Conservation (phyloP, 1,140 invertebrate genomes). For the Microplitis demolitor region DNA sequence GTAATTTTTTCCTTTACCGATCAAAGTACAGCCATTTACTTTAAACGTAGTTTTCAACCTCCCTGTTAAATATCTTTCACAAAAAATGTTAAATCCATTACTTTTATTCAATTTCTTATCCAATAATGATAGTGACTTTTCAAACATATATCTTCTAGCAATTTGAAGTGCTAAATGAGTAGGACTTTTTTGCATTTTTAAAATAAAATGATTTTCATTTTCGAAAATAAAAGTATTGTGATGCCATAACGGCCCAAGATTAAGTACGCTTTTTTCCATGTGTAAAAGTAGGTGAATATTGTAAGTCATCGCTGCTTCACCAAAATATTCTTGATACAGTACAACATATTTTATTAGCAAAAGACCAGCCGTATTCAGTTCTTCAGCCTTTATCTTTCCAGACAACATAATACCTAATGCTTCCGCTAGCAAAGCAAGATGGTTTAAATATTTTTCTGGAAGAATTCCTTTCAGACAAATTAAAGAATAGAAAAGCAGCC, state of each 20-base stretch:
- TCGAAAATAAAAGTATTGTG: too few relatives aligned
- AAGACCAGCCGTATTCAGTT: neutral
- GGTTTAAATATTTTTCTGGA: too few relatives aligned
- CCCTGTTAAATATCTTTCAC: too few relatives aligned
- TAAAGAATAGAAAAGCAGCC: too few relatives aligned
- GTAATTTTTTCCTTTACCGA: constrained; percentile 13
- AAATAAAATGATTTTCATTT: constrained; percentile 1
- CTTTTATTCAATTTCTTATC: neutral
- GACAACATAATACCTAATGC: constrained; percentile 14
- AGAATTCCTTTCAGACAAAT: too few relatives aligned
- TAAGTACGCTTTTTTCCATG: neutral
- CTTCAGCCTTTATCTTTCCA: neutral
- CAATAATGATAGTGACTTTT: neutral
- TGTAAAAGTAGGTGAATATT: constrained; percentile 16
- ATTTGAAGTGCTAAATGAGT: neutral
- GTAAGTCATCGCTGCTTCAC: constrained; percentile 6
- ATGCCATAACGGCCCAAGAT: constrained; percentile 8
- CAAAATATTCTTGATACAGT: constrained; percentile 2
- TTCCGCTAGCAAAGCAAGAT: too few relatives aligned
- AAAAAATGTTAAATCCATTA: neutral
- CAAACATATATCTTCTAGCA: constrained; percentile 1
- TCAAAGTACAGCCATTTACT: neutral
- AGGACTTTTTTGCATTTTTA: constrained; percentile 14
- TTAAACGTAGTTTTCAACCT: neutral
- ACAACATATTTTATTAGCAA: neutral